A percentile compares a stretch with the other conserved stretches of the same genome.
phyloP scores from a whole-genome alignment of 2,113 vertebrate genomes.

The Peucedramus taeniatus region DNA sequence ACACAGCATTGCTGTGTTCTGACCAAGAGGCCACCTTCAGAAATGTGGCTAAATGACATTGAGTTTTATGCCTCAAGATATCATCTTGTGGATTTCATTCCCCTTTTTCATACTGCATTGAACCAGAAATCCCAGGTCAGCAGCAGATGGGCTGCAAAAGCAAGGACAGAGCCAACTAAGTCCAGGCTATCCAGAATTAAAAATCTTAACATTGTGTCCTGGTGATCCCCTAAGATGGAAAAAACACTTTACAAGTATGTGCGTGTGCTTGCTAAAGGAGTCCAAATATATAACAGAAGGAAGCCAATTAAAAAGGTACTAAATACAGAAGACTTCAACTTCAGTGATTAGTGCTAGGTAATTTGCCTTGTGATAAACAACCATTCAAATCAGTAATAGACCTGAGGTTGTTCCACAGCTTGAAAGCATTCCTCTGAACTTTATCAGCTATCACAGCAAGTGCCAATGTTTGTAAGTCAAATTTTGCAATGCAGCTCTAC shows the following conservation, averaged over 20 bases:
- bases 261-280: neutral
- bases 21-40: neutral
- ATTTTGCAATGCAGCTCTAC: neutral
- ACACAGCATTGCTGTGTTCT: neutral
- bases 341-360: constrained; percentile 57
- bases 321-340: constrained; percentile 54
- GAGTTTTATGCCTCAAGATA: neutral
- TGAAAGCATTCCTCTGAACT: constrained; percentile 32
- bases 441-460: constrained; percentile 19
- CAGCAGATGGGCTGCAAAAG: neutral
- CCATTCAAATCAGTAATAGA: constrained; percentile 46
- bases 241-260: neutral
- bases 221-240: neutral
- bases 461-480: neutral
- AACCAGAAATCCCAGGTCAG: neutral
- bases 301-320: constrained; percentile 63
- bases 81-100: neutral
- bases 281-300: constrained; percentile 49
- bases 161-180: neutral
- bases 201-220: neutral
- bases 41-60: neutral
- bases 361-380: constrained; percentile 54
- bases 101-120: neutral
- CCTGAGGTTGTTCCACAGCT: constrained; percentile 28
- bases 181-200: neutral